phyloP scores from a whole-genome alignment of 2,888 invertebrate genomes.

The Diloba caeruleocephala region DNA sequence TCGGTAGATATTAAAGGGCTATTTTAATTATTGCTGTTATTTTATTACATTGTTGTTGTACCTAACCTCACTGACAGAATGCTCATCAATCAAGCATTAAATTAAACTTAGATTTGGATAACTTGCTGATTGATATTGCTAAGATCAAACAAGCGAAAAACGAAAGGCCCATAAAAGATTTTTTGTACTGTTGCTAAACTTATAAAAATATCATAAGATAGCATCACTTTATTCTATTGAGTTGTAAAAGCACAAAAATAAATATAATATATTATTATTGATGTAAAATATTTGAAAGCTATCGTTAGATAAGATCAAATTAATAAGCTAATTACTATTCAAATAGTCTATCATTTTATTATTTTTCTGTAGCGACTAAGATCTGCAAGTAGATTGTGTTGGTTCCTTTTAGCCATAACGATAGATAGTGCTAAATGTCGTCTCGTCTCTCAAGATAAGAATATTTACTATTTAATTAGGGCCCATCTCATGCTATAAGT shows the following conservation, averaged over 20 bases:
- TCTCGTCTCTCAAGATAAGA: slow-evolving; percentile 37
- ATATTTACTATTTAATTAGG: slow-evolving; percentile 51
- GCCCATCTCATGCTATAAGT: slow-evolving; percentile 34
- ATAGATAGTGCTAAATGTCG: slow-evolving; percentile 32
- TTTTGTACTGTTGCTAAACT: too few species aligned
- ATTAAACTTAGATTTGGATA: too few species aligned
- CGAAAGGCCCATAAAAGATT: too few species aligned
- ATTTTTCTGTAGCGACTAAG: slow-evolving; percentile 32
- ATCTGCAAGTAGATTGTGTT: slow-evolving; percentile 28
- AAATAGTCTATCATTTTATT: slow-evolving; percentile 24
- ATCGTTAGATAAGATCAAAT: slow-evolving; percentile 28
- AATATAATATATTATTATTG: slow-evolving; percentile 11
- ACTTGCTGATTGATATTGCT: too few species aligned
- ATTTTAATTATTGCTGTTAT: too few species aligned
- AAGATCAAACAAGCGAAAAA: too few species aligned
- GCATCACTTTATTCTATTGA: too few species aligned
- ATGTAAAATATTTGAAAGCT: slow-evolving; percentile 27
- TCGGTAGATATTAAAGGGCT: too few species aligned
- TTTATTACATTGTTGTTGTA: too few species aligned
- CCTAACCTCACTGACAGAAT: too few species aligned
- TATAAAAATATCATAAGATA: too few species aligned
- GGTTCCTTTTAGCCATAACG: slow-evolving; percentile 35
- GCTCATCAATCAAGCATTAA: too few species aligned
- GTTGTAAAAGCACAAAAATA: slow-evolving; percentile 3
- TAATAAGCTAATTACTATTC: slow-evolving; percentile 28